These are phyloP conservation scores for Dolomedes plantarius DNA, from an alignment of 2,888 invertebrate genomes.

Conservation along the genomic window DNA sequence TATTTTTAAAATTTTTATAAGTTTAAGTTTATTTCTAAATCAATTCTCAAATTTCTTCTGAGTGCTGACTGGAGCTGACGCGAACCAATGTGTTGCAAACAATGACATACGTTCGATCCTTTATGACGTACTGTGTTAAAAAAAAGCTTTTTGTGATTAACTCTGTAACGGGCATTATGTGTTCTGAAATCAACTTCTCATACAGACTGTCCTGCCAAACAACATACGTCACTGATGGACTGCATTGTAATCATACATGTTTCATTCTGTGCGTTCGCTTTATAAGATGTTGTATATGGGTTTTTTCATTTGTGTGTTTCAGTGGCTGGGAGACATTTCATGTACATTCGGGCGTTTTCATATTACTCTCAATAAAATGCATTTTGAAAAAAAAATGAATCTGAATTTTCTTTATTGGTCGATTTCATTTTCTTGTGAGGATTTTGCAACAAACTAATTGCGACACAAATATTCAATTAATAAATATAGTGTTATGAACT, in stretches of 20 bases:
- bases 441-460: too few relatives aligned
- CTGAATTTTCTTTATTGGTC: too few relatives aligned
- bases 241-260: neutral
- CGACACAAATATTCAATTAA: too few relatives aligned
- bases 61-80: too few relatives aligned
- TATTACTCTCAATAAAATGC: neutral
- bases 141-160: conserved; percentile 15
- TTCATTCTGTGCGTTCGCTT: neutral
- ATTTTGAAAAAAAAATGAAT: neutral
- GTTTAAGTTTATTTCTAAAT: too few relatives aligned
- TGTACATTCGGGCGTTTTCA: neutral
- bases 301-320: neutral
- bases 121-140: neutral
- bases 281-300: neutral
- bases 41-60: too few relatives aligned
- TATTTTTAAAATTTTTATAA: too few relatives aligned
- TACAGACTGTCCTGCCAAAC: neutral
- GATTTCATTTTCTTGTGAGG: too few relatives aligned
- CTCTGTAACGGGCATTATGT: neutral
- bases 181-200: neutral
- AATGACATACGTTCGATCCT: neutral
- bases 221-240: neutral
- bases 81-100: too few relatives aligned
- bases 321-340: neutral
- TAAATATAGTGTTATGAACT: too few relatives aligned